Conservation (phyloP, 2,888 invertebrate genomes). For the Nemotelus nigrinus region DNA sequence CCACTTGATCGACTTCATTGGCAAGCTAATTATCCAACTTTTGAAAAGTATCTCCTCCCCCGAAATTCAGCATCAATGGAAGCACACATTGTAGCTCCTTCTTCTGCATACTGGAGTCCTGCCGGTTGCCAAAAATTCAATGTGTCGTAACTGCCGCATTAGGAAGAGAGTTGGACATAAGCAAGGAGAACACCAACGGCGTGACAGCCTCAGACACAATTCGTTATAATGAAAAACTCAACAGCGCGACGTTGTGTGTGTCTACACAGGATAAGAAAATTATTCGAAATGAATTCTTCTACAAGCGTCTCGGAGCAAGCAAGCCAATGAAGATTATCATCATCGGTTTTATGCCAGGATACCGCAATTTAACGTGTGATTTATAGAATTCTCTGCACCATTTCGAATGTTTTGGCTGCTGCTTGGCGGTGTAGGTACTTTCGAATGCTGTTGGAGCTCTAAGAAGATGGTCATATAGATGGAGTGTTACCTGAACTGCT, state of each 20-base stretch:
- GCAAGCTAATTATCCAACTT: slow-evolving; percentile 9
- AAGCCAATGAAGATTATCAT: slow-evolving; percentile 19
- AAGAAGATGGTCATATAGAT: no score
- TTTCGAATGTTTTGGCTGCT: background rate
- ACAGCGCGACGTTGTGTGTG: background rate
- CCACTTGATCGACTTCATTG: background rate
- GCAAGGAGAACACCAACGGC: background rate
- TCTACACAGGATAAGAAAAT: background rate
- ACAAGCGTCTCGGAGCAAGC: background rate
- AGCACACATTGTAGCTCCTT: background rate
- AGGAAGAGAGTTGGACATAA: background rate
- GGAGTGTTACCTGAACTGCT: no score
- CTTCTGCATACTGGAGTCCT: background rate
- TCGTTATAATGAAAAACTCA: background rate
- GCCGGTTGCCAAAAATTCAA: background rate
- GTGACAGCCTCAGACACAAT: background rate
- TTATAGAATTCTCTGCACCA: slow-evolving; percentile 22
- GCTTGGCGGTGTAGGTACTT: background rate
- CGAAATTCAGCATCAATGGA: no score
- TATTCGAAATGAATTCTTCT: background rate
- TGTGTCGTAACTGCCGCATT: slow-evolving; percentile 19
- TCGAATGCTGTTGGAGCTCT: background rate
- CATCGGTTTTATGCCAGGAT: slow-evolving; percentile 33
- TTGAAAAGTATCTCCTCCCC: background rate
- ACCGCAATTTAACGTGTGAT: slow-evolving; percentile 31